Evolutionary conservation across 1,140 invertebrate genomes (phyloP).

Genomic region (Papilio machaon): DNA sequence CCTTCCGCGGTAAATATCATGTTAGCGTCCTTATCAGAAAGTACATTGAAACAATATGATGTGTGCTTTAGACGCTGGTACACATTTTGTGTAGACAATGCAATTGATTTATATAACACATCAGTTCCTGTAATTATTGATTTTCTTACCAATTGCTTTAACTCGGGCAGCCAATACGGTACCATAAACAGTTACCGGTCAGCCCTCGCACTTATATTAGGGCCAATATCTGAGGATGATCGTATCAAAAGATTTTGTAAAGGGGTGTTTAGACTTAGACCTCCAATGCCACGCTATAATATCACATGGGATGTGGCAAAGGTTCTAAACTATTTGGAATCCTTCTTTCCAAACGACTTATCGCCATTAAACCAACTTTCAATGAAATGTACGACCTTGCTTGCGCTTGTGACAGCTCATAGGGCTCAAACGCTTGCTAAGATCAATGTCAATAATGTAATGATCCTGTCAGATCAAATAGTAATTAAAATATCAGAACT

Average conservation of each 20-base stretch:
- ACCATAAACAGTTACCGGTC: conserved; percentile 35
- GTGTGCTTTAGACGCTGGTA: not conserved
- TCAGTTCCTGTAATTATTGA: conserved; percentile 38
- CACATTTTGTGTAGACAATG: conserved; percentile 25
- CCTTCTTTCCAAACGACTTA: conserved; percentile 43
- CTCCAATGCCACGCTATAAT: not conserved
- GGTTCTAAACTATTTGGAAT: conserved; percentile 42
- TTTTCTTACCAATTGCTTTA: conserved; percentile 40
- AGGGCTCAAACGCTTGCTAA: conserved; percentile 43
- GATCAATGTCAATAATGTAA: conserved; percentile 43
- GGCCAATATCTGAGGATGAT: too few species aligned
- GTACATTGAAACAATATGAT: conserved; percentile 7
- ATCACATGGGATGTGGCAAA: conserved; percentile 37
- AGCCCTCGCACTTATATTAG: conserved; percentile 16
- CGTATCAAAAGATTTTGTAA: conserved; percentile 7
- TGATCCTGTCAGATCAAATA: not conserved
- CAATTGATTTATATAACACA: not conserved
- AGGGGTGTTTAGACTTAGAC: conserved; percentile 27
- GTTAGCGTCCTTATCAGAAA: not conserved
- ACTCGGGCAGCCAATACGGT: conserved; percentile 36
- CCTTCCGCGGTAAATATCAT: not conserved
- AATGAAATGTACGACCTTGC: conserved; percentile 42
- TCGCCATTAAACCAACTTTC: conserved; percentile 39
- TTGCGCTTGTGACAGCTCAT: conserved; percentile 43
- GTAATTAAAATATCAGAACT: conserved; percentile 39